Conservation (phyloP, 64 coral and sea anemone genomes). For the Montipora foliosa region DNA sequence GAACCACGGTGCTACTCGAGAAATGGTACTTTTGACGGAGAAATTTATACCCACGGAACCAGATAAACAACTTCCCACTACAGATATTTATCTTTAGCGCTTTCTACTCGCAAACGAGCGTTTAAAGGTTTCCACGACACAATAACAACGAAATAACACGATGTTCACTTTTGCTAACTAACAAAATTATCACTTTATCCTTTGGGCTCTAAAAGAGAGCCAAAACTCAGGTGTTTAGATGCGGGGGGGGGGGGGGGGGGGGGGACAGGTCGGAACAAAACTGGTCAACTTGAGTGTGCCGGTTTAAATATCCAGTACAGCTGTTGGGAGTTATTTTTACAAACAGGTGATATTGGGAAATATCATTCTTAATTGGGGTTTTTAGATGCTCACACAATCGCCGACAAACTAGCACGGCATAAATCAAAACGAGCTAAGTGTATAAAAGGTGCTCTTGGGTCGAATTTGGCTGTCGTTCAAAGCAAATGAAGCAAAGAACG, state of each 20-base stretch:
- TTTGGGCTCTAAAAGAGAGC: background rate
- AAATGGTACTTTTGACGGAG: too few species aligned
- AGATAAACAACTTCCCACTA: background rate
- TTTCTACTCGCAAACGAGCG: background rate
- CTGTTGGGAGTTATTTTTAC: slow-evolving; percentile 1
- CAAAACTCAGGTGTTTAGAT: background rate
- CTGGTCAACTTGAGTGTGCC: background rate
- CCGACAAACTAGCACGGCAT: background rate
- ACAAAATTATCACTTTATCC: too few species aligned
- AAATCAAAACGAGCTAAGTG: background rate
- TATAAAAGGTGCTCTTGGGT: background rate
- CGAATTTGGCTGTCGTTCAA: background rate
- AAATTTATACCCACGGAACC: too few species aligned
- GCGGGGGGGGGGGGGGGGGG: too few species aligned
- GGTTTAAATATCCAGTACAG: background rate
- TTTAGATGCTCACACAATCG: background rate
- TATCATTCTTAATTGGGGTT: background rate
- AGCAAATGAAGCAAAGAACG: background rate
- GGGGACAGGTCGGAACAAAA: background rate
- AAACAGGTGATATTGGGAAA: background rate
- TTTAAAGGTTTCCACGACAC: background rate
- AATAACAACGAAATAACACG: too few species aligned
- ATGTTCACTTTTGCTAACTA: too few species aligned
- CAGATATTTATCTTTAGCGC: background rate
- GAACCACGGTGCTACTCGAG: too few species aligned